Percentiles rank a stretch among this genome's conserved stretches.
Conservation (phyloP, 2,113 vertebrate genomes). For the Phrynosoma platyrhinos region DNA sequence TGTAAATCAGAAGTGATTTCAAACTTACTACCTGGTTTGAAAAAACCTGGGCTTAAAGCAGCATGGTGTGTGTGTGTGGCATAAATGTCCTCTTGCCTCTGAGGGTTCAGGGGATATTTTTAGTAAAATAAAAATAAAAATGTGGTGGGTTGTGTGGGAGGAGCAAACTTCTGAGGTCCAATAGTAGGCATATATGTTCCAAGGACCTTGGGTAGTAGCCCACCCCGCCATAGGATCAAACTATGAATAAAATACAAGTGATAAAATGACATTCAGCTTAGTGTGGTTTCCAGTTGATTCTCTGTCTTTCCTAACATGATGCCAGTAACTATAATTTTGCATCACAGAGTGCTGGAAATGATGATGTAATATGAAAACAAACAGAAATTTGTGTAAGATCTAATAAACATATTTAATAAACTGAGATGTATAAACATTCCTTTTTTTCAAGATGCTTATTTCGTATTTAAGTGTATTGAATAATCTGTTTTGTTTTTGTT, state of each 20-base stretch:
- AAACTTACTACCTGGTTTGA: no score
- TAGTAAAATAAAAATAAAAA: no score
- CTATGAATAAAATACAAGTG: not conserved
- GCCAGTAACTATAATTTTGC: not conserved
- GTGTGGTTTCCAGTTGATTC: not conserved
- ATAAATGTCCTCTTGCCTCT: no score
- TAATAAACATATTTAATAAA: not conserved
- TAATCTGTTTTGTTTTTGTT: conserved; percentile 35
- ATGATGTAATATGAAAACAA: not conserved
- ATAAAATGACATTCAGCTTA: not conserved
- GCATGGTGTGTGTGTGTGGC: no score
- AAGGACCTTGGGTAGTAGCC: no score
- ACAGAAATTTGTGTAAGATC: no score
- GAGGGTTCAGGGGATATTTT: no score
- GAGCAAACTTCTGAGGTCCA: no score
- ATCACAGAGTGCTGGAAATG: not conserved
- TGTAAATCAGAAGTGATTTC: no score
- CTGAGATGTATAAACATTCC: not conserved
- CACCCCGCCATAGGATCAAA: not conserved
- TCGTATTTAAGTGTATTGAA: not conserved
- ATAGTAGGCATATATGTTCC: no score
- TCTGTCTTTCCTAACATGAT: not conserved
- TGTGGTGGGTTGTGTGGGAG: no score
- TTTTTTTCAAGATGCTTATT: conserved; percentile 1
- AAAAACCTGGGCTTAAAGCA: no score